These are phyloP conservation scores for Mastigias papua DNA, from an alignment of 30 jellyfish, hydroid and myxozoan genomes.

Conservation along the genomic window DNA sequence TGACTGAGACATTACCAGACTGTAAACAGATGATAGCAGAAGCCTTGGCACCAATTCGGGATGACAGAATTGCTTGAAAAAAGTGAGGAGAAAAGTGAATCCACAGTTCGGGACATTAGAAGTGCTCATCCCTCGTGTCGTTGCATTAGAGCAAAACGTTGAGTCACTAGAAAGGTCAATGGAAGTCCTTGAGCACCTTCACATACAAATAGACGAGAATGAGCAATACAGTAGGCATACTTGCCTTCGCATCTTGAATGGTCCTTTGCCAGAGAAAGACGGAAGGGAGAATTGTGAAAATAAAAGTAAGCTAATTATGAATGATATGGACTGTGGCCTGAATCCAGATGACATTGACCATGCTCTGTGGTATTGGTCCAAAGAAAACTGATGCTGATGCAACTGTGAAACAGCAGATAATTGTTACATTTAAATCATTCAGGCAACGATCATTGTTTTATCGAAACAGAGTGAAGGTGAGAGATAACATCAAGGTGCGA, in stretches of 20 bases:
- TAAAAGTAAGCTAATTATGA: conserved; percentile 13
- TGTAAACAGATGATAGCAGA: too few relatives aligned
- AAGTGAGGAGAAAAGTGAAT: too few relatives aligned
- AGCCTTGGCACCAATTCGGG: too few relatives aligned
- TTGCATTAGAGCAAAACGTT: conserved; percentile 7
- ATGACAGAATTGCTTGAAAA: too few relatives aligned
- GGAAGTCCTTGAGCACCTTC: conserved; percentile 59
- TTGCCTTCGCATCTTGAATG: conserved; percentile 42
- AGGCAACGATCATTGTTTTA: conserved; percentile 17
- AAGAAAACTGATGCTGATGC: conserved; percentile 30
- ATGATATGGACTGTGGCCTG: conserved; percentile 50
- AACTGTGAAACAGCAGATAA: conserved; percentile 29
- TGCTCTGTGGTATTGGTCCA: conserved; percentile 44
- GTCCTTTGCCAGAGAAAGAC: conserved; percentile 30
- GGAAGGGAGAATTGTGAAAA: conserved; percentile 21
- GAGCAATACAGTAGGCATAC: conserved; percentile 54
- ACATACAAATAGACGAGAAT: conserved; percentile 9
- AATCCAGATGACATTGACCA: conserved; percentile 25
- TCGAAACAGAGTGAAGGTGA: conserved; percentile 32
- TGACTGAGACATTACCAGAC: too few relatives aligned
- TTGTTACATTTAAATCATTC: conserved; percentile 35
- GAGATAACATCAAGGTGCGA: conserved; percentile 38
- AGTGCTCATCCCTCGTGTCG: too few relatives aligned
- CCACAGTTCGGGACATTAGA: too few relatives aligned
- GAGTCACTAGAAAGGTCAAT: conserved; percentile 37